A percentile compares a stretch with the other conserved stretches of the same genome.
These are phyloP conservation scores for Prunella fulvescens DNA, from an alignment of 2,113 vertebrate genomes.

Conservation along the genomic window DNA sequence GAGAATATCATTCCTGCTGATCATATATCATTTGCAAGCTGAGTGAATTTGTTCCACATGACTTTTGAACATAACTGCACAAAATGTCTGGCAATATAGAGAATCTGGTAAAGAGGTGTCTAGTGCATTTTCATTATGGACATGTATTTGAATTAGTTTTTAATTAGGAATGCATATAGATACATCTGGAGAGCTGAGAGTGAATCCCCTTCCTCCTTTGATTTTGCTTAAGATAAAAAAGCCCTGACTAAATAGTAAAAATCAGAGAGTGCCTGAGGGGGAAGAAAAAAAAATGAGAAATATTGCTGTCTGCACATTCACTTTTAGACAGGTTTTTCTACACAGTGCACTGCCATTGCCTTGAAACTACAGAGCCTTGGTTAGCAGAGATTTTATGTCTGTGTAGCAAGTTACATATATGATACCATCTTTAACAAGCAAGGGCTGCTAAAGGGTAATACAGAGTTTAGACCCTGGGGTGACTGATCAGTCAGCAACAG, in stretches of 20 bases:
- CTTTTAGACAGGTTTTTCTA: not conserved
- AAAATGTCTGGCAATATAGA: not conserved
- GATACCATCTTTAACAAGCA: not conserved
- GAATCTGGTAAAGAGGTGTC: not conserved
- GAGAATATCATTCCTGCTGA: constrained; percentile 32
- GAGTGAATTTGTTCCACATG: constrained; percentile 57
- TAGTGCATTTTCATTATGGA: not conserved
- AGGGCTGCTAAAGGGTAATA: not conserved
- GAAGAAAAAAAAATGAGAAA: not conserved
- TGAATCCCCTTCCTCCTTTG: not conserved
- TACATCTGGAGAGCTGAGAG: not conserved
- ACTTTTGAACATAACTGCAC: not conserved
- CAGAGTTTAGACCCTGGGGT: not conserved
- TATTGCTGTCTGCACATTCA: not conserved
- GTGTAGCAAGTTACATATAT: not conserved
- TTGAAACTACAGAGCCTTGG: not conserved
- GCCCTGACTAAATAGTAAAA: not conserved
- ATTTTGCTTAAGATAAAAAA: not conserved
- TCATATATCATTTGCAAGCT: constrained; percentile 37
- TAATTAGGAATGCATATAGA: not conserved
- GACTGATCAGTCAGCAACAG: not conserved
- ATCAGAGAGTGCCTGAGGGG: not conserved
- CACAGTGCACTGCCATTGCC: not conserved
- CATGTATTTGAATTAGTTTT: not conserved
- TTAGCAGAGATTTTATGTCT: not conserved